These are phyloP conservation scores for Meles meles DNA, from an alignment of 2,113 vertebrate species.

Conservation along the genomic window DNA sequence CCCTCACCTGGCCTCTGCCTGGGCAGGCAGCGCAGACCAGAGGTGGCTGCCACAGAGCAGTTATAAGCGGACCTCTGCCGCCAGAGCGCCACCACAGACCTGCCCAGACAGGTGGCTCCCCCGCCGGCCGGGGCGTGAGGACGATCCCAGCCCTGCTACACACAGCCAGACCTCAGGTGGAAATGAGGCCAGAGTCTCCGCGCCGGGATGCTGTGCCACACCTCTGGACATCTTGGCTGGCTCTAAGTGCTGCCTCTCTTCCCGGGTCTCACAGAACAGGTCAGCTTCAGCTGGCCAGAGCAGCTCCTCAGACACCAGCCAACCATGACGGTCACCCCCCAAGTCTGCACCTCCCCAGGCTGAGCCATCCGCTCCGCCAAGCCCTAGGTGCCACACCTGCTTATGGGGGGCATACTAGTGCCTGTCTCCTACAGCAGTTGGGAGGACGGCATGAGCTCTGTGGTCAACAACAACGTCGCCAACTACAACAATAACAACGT, in stretches of 20 bases:
- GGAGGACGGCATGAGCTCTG: not conserved
- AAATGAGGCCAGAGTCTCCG: not conserved
- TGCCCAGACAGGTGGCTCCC: conserved; percentile 47
- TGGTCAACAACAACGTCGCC: not conserved
- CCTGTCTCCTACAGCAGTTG: not conserved
- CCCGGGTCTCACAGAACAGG: not conserved
- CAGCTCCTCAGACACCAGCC: not conserved
- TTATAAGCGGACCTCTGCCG: not conserved
- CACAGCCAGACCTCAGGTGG: not conserved
- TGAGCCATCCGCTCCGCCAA: not conserved
- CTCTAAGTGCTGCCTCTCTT: not conserved
- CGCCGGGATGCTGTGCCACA: not conserved
- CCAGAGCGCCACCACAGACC: not conserved
- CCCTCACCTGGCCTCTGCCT: conserved; percentile 42
- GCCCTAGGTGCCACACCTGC: not conserved
- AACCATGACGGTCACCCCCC: not conserved
- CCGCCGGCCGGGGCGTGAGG: not conserved
- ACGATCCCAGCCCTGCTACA: not conserved
- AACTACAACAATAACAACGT: not conserved
- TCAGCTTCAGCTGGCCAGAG: not conserved
- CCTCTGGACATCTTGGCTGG: not conserved
- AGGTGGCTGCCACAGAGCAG: not conserved
- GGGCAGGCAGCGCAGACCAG: conserved; percentile 16
- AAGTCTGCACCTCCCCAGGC: not conserved
- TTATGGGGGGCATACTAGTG: not conserved